A percentile compares a stretch with the other conserved stretches of the same genome.
phyloP scores from a whole-genome alignment of 2,888 invertebrate genomes.

The Himalopsyche kuldschensis region DNA sequence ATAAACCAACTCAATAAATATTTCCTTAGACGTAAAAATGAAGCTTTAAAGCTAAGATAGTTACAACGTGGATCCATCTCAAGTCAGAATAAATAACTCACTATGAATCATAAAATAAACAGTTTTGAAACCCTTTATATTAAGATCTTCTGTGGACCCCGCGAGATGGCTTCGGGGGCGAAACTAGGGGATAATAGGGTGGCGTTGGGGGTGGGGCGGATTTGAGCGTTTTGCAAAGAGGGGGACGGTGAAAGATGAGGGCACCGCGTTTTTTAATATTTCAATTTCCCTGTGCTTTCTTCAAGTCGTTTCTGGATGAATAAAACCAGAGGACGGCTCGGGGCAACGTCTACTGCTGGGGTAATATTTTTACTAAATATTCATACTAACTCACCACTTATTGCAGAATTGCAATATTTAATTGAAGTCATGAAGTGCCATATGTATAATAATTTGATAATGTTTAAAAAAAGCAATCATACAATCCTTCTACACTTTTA shows the following conservation, averaged over 20 bases:
- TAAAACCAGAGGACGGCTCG: conserved; percentile 26
- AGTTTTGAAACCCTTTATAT: background rate
- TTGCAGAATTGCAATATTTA: too few relatives aligned
- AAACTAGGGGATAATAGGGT: background rate
- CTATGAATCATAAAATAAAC: background rate
- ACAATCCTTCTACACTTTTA: too few relatives aligned
- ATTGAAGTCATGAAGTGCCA: too few relatives aligned
- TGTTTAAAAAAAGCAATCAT: too few relatives aligned
- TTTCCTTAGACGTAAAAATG: too few relatives aligned
- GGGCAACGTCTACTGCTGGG: background rate
- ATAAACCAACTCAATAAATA: too few relatives aligned
- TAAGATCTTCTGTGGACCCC: background rate
- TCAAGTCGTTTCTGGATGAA: conserved; percentile 37
- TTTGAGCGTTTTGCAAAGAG: conserved; percentile 2
- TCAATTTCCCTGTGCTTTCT: conserved; percentile 38
- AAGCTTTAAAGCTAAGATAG: too few relatives aligned
- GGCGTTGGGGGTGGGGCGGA: background rate
- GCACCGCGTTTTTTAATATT: conserved; percentile 39
- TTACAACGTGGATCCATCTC: too few relatives aligned
- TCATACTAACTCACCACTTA: background rate
- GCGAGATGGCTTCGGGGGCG: background rate
- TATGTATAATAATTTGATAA: too few relatives aligned
- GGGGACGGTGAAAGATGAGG: background rate
- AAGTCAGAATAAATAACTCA: too few relatives aligned
- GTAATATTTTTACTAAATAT: background rate